Percentiles rank a stretch among this genome's conserved stretches.
phyloP scores from a whole-genome alignment of 2,797 vertebrate genomes.

The Meriones psammophilus region DNA sequence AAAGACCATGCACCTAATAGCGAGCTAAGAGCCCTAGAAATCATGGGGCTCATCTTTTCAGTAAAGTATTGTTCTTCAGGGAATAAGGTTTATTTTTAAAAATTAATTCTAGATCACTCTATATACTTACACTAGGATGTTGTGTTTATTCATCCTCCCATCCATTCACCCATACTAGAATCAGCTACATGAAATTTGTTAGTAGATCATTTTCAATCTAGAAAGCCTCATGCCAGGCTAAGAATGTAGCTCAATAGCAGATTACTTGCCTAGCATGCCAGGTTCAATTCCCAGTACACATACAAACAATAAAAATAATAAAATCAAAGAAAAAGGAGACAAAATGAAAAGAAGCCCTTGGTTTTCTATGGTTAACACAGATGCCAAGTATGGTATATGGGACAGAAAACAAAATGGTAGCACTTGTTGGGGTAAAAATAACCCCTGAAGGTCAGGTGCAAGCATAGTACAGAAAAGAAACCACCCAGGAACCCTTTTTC shows the following conservation, averaged over 20 bases:
- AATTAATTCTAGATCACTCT: not conserved
- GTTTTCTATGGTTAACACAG: rapidly evolving
- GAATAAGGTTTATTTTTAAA: not conserved
- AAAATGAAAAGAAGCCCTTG: not conserved
- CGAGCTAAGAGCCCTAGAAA: not conserved
- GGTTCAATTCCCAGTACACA: not conserved
- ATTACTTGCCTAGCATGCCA: not conserved
- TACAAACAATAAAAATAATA: not conserved
- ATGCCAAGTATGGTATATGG: rapidly evolving
- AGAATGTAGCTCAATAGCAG: not conserved
- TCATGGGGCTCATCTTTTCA: not conserved
- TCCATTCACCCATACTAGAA: not conserved
- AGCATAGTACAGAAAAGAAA: not conserved
- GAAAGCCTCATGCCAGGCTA: not conserved
- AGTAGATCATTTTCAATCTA: not conserved
- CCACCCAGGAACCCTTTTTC: not conserved
- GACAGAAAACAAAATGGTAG: not conserved
- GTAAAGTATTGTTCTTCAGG: not conserved
- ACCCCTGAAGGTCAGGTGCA: not conserved
- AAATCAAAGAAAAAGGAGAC: not conserved
- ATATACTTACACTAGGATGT: not conserved
- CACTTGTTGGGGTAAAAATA: not conserved
- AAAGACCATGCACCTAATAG: not conserved
- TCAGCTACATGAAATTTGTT: not conserved
- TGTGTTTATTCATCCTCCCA: not conserved